Evolutionary conservation across 2,113 vertebrate genomes (phyloP), one percentile per base, ranked within the genome.

Genomic region (Micronycteris hirsuta): DNA sequence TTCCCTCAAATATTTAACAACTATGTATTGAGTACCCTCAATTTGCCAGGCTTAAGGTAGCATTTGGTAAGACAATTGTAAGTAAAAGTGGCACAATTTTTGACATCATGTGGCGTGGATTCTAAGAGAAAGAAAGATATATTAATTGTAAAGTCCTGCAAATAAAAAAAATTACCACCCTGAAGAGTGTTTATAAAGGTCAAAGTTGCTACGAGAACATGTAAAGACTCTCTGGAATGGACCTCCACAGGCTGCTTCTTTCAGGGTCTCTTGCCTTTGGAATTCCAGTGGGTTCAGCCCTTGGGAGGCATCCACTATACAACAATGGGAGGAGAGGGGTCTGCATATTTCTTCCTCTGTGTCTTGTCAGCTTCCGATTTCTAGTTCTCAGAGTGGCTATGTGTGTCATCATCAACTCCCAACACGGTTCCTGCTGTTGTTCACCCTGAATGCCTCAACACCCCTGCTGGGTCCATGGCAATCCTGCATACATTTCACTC

Each of bases 1-100:
- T 92, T 47, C 20, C 31, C 78, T 94, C 22, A 16, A 33, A 56
- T 65, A 71, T 47, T 85, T 76, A 88, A 38, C 77, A 71, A 52
- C 3, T 81, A 49, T 63, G 28, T 70, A 38, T n/a, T 80, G 13
- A 87, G 24, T 76, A 33, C 0, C 3, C 84, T 84, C 49, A 45
- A 17, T 26, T 31, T 45, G 19, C 15, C 41, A 73, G 15, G 19
- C 2, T 7, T 78, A 58, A 2, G 4, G 19, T 5, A 54, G 36
- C 22, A 45, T 87, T 82, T 58, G 71, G 24, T 49, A 26, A 91
- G 14, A 41, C 13, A 41, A n/a, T 54, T 36, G 2, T 77, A 86
- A 80, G 24, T 9, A 82, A 92, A 45, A 17, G 1, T 45, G 41
- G 63, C 10, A 81, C 8, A 56, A 1, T 63, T 38, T 70, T 80